A percentile compares a stretch with the other conserved stretches of the same genome.
Conservation (phyloP, 2,113 vertebrate species). For the Donacobius atricapilla region DNA sequence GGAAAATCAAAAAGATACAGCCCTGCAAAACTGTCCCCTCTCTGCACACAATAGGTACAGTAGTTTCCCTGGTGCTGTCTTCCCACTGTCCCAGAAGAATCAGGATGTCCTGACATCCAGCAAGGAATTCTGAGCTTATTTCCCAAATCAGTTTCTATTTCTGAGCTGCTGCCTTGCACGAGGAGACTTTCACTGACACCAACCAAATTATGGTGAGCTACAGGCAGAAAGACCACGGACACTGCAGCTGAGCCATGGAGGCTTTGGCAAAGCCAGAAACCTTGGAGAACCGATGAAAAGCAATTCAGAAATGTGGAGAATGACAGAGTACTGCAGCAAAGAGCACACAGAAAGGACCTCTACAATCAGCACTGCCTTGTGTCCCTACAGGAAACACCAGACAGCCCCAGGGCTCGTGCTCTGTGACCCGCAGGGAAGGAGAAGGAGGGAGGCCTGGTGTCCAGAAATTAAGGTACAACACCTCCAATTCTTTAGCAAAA, state of each 20-base stretch:
- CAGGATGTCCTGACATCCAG: neutral
- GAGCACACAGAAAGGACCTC: neutral
- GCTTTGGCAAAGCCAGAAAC: neutral
- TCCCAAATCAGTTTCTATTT: neutral
- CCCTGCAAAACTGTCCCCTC: neutral
- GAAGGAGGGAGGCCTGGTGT: neutral
- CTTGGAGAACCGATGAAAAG: neutral
- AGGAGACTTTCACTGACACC: neutral
- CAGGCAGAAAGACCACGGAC: neutral
- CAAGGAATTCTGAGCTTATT: neutral
- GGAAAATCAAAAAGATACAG: neutral
- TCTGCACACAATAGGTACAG: neutral
- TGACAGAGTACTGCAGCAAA: neutral
- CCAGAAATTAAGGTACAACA: neutral
- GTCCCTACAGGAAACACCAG: neutral
- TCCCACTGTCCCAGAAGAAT: neutral
- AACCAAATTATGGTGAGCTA: accelerated
- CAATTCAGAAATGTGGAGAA: neutral
- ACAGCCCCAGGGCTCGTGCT: neutral
- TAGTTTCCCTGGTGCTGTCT: neutral
- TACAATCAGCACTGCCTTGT: neutral
- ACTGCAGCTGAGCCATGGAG: neutral
- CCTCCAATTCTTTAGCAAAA: neutral
- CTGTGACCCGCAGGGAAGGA: neutral
- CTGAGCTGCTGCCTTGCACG: neutral